These are phyloP conservation scores for Istiophorus platypterus DNA, from an alignment of 2,113 vertebrate species.

Conservation along the genomic window DNA sequence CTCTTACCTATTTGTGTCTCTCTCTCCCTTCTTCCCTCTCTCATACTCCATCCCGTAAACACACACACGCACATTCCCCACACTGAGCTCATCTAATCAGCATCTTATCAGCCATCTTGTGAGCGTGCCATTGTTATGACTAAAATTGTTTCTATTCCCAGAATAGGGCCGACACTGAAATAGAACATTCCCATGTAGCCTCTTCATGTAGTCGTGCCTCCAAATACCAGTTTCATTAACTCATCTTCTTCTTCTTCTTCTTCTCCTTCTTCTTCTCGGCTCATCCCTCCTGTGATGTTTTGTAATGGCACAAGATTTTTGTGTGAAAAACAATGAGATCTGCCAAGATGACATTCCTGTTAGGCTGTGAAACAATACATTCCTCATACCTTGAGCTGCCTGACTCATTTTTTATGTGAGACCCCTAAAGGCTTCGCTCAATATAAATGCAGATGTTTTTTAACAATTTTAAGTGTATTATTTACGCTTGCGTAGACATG, in stretches of 20 bases:
- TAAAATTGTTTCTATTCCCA: constrained; percentile 75
- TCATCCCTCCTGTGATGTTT: constrained; percentile 28
- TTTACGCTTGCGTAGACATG: background rate
- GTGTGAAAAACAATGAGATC: constrained; percentile 33
- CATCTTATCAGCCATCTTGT: constrained; percentile 76
- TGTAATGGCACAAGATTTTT: constrained; percentile 18
- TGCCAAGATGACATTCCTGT: constrained; percentile 41
- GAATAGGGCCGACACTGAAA: constrained; percentile 74
- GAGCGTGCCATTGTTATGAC: constrained; percentile 78
- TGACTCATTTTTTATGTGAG: constrained; percentile 7
- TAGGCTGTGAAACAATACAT: constrained; percentile 18
- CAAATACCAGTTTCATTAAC: constrained; percentile 40
- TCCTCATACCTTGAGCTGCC: constrained; percentile 1
- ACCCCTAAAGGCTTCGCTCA: constrained; percentile 33
- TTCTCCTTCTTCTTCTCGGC: constrained; percentile 1
- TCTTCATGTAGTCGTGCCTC: constrained; percentile 39
- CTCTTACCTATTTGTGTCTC: constrained; percentile 15
- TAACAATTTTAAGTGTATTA: background rate
- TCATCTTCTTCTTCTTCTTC: constrained; percentile 32
- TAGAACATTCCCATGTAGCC: constrained; percentile 71
- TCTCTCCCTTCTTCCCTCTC: background rate
- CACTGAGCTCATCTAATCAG: constrained; percentile 75
- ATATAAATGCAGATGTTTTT: constrained; percentile 26
- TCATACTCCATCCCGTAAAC: constrained; percentile 23
- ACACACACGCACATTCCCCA: constrained; percentile 42